phyloP scores from a whole-genome alignment of 1,140 invertebrate genomes.

The Drosophila orosa region DNA sequence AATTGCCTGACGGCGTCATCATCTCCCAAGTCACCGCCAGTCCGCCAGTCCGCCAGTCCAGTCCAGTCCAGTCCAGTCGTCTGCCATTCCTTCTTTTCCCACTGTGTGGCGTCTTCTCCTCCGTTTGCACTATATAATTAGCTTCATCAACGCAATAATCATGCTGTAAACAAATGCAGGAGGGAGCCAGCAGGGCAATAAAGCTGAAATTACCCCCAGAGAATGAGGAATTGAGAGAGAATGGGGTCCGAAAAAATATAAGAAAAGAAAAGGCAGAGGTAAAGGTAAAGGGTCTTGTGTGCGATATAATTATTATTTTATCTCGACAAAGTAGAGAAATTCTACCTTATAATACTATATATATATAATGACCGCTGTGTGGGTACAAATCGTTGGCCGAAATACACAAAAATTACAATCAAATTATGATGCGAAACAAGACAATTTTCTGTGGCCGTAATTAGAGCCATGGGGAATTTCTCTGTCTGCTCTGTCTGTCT shows the following conservation, averaged over 20 bases:
- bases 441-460: constrained; percentile 52
- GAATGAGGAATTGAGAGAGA: constrained; percentile 12
- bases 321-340: constrained; percentile 38
- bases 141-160: constrained; percentile 81
- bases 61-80: not conserved
- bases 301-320: constrained; percentile 61
- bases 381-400: constrained; percentile 45
- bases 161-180: constrained; percentile 70
- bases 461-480: constrained; percentile 51
- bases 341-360: constrained; percentile 3
- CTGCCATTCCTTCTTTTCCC: constrained; percentile 1
- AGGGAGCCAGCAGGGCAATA: constrained; percentile 52
- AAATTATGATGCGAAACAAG: constrained; percentile 55
- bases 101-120: constrained; percentile 32
- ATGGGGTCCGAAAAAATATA: not conserved
- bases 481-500: constrained; percentile 12
- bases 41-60: too few species aligned
- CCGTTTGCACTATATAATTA: constrained; percentile 75
- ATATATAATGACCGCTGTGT: constrained; percentile 32
- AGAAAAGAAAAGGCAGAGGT: not conserved
- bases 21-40: constrained; percentile 20
- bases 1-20: constrained; percentile 63
- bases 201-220: constrained; percentile 66
- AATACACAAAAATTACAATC: constrained; percentile 38
- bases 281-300: constrained; percentile 10